Conservation (phyloP, 2,113 vertebrate species). For the Abramis brama region DNA sequence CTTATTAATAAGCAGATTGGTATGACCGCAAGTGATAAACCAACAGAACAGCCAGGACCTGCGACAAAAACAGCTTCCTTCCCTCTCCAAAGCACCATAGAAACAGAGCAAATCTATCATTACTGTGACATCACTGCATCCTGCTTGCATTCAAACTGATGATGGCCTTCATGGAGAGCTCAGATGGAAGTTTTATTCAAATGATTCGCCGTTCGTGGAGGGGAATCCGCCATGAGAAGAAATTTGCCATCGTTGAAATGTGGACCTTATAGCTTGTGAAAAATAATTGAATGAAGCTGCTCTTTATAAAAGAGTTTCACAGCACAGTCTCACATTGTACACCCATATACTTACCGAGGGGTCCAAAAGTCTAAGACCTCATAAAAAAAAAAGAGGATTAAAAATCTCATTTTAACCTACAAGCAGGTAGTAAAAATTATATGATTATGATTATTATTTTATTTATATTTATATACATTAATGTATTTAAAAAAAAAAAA, state of each 20-base stretch:
- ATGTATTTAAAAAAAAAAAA: not conserved
- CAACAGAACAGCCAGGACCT: not conserved
- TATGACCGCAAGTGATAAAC: not conserved
- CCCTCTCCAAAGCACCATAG: slow-evolving; percentile 9
- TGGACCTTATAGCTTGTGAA: slow-evolving; percentile 11
- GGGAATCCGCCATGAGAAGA: slow-evolving; percentile 25
- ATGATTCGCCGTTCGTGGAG: not conserved
- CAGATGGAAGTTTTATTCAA: slow-evolving; percentile 39
- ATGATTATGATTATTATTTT: not conserved
- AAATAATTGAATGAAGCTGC: slow-evolving; percentile 16
- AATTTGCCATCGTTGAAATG: slow-evolving; percentile 1
- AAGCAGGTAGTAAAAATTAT: not conserved
- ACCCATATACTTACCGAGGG: not conserved
- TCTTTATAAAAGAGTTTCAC: not conserved
- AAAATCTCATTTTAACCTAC: not conserved
- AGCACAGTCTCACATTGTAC: not conserved
- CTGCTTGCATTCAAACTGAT: slow-evolving; percentile 27
- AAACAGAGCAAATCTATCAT: slow-evolving; percentile 32
- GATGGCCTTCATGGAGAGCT: slow-evolving; percentile 35
- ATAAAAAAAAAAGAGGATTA: not conserved
- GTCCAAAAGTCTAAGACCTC: not conserved
- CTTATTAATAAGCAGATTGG: slow-evolving; percentile 26
- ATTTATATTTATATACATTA: not conserved
- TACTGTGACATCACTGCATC: slow-evolving; percentile 10
- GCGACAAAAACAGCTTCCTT: slow-evolving; percentile 4